These are phyloP conservation scores for Muscicapa comitata DNA, from an alignment of 2,797 vertebrate species.

Conservation along the genomic window DNA sequence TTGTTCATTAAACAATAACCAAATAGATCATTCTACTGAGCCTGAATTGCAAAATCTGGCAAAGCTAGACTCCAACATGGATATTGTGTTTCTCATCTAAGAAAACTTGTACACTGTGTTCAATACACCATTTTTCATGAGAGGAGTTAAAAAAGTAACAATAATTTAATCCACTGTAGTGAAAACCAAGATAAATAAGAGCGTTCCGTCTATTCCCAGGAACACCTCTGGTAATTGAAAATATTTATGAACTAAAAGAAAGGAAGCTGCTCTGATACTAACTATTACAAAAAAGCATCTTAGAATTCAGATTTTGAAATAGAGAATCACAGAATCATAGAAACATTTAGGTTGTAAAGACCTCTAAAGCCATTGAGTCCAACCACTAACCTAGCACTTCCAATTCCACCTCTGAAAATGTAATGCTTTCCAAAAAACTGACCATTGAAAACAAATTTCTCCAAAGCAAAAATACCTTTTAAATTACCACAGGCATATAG, in stretches of 20 bases:
- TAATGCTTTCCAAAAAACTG: not conserved
- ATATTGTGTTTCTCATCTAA: not conserved
- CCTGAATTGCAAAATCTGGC: slow-evolving; percentile 20
- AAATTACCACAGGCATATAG: not conserved
- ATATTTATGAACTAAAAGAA: not conserved
- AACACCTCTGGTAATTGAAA: not conserved
- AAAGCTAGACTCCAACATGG: not conserved
- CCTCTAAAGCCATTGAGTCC: not conserved
- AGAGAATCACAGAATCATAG: not conserved
- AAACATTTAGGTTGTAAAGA: not conserved
- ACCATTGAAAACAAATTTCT: not conserved
- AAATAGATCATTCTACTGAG: slow-evolving; percentile 17
- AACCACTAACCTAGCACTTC: not conserved
- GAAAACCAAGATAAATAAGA: not conserved
- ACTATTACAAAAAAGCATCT: not conserved
- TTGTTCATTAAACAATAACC: slow-evolving; percentile 54
- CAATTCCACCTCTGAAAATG: not conserved
- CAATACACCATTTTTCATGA: not conserved
- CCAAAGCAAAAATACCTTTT: not conserved
- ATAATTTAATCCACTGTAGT: not conserved
- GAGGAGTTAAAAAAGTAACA: not conserved
- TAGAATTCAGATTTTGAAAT: not conserved
- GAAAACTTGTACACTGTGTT: not conserved
- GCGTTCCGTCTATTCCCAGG: not conserved
- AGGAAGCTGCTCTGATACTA: not conserved